These are phyloP conservation scores for Cordylochernes scorpioides DNA, from an alignment of 2,888 invertebrate genomes.

Conservation along the genomic window DNA sequence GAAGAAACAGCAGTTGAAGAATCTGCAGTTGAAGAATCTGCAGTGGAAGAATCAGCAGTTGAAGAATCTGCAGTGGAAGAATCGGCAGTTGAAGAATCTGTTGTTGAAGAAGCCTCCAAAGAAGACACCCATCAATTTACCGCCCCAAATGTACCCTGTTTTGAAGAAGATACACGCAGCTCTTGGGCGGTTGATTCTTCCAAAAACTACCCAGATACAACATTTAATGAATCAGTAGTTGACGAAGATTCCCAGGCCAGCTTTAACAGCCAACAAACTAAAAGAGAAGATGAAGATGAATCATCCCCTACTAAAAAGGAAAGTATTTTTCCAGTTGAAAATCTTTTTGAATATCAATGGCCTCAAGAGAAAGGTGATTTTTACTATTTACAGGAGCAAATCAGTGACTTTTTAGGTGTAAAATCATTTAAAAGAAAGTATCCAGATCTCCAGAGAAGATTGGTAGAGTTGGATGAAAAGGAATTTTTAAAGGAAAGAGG, in stretches of 20 bases:
- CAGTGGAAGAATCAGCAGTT: no score
- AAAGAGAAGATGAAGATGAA: conserved; percentile 9
- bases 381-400: conserved; percentile 50
- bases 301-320: background rate
- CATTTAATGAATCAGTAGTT: conserved; percentile 3
- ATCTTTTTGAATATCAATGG: conserved; percentile 83
- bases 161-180: conserved; percentile 11
- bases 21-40: no score
- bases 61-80: no score
- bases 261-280: background rate
- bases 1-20: no score
- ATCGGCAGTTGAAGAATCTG: no score
- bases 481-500: conserved; percentile 56
- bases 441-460: conserved; percentile 51
- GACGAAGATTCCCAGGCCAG: conserved; percentile 7
- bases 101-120: no score
- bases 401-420: conserved; percentile 73
- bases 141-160: conserved; percentile 4
- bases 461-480: conserved; percentile 67
- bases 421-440: conserved; percentile 90
- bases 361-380: conserved; percentile 27
- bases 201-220: conserved; percentile 1
- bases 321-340: conserved; percentile 35
- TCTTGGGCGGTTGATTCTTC: conserved; percentile 10
- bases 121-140: no score